Evolutionary conservation across 2,113 vertebrate genomes (phyloP), one percentile per base, ranked within the genome.

Genomic region (Phoenicopterus ruber): DNA sequence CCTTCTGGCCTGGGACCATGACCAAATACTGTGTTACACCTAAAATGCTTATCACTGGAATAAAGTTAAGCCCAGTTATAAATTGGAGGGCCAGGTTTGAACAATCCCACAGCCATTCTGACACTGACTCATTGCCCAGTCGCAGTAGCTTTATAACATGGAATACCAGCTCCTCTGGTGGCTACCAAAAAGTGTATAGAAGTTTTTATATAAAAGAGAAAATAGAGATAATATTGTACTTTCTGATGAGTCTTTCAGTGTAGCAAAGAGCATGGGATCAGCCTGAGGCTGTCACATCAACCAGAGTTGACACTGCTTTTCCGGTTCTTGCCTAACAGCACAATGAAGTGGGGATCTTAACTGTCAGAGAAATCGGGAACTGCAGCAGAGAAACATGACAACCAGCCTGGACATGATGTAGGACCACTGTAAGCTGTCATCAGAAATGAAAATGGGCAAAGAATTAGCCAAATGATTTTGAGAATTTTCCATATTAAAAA

Each of bases 131-230:
- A 26, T 15, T 22, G 59, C 10, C 25, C 38, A 62, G 46, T 21
- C 0, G 0, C 12, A 46, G 44, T 4, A 62, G 20, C 67, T 93
- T 69, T 25, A 5, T 38, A 70, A 82, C 9, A 55, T 0, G 11
- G 61, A 67, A 71, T 42, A 74, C 7, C 34, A 78, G 28, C 25
- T 70, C 17, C 38, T 47, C 47, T 77, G 36, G 18, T 57, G 26
- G 10, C 28, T 70, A 82, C 31, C 52, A 59, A 19, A 78, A 89
- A 25, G 3, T 1, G 3, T 26, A 29, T 14, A 17, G 6, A 78
- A 69, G 11, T 5, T 44, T 81, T 66, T 58, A 38, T 16, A 74
- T 28, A 46, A 6, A 59, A 74, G 9, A 62, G 17, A 72, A 80
- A 82, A 31, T 0, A 74, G 46, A 78, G 38, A 10, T 47, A 69